phyloP scores from a whole-genome alignment of 2,888 invertebrate genomes.

The Atrina japonica region DNA sequence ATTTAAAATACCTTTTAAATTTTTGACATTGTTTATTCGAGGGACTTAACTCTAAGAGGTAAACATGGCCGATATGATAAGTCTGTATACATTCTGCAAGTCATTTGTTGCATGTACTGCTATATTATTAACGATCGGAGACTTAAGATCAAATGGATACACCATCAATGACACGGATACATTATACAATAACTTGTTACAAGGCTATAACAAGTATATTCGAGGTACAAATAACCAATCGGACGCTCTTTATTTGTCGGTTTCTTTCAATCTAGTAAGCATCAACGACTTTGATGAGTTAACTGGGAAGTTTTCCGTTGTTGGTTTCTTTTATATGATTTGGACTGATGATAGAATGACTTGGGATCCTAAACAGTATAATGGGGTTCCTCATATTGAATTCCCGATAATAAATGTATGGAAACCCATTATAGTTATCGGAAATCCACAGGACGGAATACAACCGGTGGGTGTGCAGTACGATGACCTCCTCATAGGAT shows the following conservation, averaged over 20 bases:
- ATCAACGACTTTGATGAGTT: slow-evolving; percentile 18
- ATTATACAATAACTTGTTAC: not conserved
- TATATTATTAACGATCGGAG: too few species aligned
- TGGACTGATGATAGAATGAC: slow-evolving; percentile 14
- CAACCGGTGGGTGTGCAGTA: not conserved
- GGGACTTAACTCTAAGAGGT: too few species aligned
- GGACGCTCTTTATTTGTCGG: not conserved
- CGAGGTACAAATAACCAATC: not conserved
- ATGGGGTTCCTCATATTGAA: not conserved
- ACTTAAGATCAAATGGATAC: too few species aligned
- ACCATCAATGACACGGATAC: too few species aligned
- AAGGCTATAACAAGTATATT: slow-evolving; percentile 16
- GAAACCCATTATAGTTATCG: slow-evolving; percentile 8
- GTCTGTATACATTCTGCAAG: too few species aligned
- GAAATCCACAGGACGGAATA: not conserved
- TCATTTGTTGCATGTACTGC: too few species aligned
- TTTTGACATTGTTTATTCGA: too few species aligned
- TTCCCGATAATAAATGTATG: slow-evolving; percentile 6
- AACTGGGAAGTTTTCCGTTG: slow-evolving; percentile 1
- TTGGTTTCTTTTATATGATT: slow-evolving; percentile 14
- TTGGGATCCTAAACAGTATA: slow-evolving; percentile 16
- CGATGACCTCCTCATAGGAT: not conserved
- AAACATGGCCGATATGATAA: too few species aligned
- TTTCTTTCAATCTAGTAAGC: not conserved
- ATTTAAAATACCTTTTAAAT: too few species aligned